Base-by-base conservation (phyloP, 1,140 invertebrate species). In the Diorhabda elongata region DNA sequence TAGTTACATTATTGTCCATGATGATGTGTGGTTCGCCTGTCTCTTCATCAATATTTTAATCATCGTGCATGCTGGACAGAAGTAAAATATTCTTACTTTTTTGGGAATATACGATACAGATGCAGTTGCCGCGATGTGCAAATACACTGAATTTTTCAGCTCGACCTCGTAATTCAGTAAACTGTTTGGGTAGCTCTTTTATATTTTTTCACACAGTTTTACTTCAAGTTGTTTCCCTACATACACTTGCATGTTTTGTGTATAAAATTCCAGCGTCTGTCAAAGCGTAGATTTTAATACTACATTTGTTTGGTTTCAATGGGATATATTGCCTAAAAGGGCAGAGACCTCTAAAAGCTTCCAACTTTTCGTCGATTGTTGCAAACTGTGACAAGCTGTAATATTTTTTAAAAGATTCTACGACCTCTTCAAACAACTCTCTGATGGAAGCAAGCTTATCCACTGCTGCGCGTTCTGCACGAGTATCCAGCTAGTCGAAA, bases 291-390 rank as follows among this genome's bases (percentile, higher is more conserved):
- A 69, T 56, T 74, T 84, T 84, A 62, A 84, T 73, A 3, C 81
- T 83, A 74, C 83, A 85, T 70, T 80, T 80, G 5, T 67, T 73
- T 8, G 80, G 80, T 73, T 83, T 84, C 11, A 69, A 75, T n/a
- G 79, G 77, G 11, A 84, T 82, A 66, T 78, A 82, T 58, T 78
- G 75, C 44, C 74, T 66, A 64, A 82, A 82, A 56, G 68, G 61
- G 64, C 80, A 81, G 5, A 73, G 43, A 56, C 81, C 80, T 42
- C 76, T 47, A 73, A 81, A 82, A 45, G 71, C 52, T 59, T 67
- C 67, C 2, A 82, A 71, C 69, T 69, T 71, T 74, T 82, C 78
- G 67, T 81, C 79, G 60, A 81, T 76, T 7, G 73, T 77, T 52
- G 71, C 56, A 57, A 67, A 69, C 42, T 66, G n/a, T 4, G 45